Evolutionary conservation across 2,797 vertebrate genomes (phyloP), one percentile per base, ranked within the genome.

Genomic region (Rhinophrynus dorsalis): DNA sequence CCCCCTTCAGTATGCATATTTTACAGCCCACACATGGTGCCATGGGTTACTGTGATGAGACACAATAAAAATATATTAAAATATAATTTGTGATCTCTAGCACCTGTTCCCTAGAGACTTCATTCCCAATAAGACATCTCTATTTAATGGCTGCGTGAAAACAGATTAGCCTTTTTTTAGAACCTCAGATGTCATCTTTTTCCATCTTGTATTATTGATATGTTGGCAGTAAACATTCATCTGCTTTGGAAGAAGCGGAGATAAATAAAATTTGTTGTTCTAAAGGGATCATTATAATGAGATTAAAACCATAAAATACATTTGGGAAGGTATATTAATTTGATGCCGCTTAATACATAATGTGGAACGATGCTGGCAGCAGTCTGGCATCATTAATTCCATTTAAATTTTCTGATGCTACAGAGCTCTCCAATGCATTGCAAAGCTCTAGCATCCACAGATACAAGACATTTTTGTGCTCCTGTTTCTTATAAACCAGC

Each of bases 171-270:
- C 21, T 61, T 57, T 38, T 48, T 58, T 58, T 33, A n/a, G 30
- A 70, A 26, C 18, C 26, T 33, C 12, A 29, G 35, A 29, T 44
- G 44, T 40, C 12, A 21, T 24, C 20, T 23, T 11, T 56, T 57
- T 32, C 27, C 32, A 59, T 59, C 26, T 56, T 56, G 40, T 38
- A 47, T 63, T 71, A 64, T 38, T 57, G 48, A 62, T 56, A 18
- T 47, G 12, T 51, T 71, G 59, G 51, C 42, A 50, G 42, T 23
- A 63, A 56, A 45, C 24, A 23, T 5, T 12, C 35, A 32, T 13
- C 32, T 48, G 42, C 23, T 17, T 48, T 58, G 24, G 18, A 48
- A 72, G 42, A 9, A 50, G 24, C 63, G 40, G 11, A 32, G 40
- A 71, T 47, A 64, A 64, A 48, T 27, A 42, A 50, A 68, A 52